Percentiles rank a stretch among this genome's conserved stretches.
Conservation (phyloP, 2,113 vertebrate genomes). For the Epinephelus moara region DNA sequence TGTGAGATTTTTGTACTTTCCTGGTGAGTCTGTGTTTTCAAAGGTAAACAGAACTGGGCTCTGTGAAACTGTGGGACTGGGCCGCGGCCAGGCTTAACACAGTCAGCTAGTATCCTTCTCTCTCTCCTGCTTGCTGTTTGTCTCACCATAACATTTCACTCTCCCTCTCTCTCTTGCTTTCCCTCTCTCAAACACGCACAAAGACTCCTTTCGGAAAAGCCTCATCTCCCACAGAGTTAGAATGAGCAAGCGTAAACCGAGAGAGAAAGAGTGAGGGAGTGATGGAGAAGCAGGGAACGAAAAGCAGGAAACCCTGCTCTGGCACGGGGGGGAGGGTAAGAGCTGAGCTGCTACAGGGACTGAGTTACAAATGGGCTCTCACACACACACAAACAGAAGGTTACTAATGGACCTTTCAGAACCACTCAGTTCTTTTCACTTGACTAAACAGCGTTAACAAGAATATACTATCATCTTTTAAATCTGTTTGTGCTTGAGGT, state of each 20-base stretch:
- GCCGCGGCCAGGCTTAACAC: constrained; percentile 58
- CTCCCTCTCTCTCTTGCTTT: constrained; percentile 35
- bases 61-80: constrained; percentile 62
- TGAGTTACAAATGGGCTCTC: constrained; percentile 75
- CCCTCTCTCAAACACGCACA: constrained; percentile 60
- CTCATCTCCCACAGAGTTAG: constrained; percentile 74
- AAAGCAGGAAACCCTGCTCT: constrained; percentile 76
- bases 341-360: constrained; percentile 63
- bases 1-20: constrained; percentile 23
- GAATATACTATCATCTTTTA: constrained; percentile 5
- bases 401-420: constrained; percentile 77
- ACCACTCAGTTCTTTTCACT: constrained; percentile 53
- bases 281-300: constrained; percentile 32
- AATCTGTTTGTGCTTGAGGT: background rate
- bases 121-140: constrained; percentile 45
- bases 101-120: constrained; percentile 71
- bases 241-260: constrained; percentile 54
- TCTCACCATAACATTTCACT: constrained; percentile 58
- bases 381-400: constrained; percentile 37
- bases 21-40: constrained; percentile 20
- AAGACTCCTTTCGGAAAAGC: constrained; percentile 77
- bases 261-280: constrained; percentile 50
- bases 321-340: constrained; percentile 72
- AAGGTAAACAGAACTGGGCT: constrained; percentile 60
- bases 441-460: constrained; percentile 53